Percentiles rank a stretch among this genome's conserved stretches.
Conservation (phyloP, 2,888 invertebrate genomes). For the Machimus atricapillus region DNA sequence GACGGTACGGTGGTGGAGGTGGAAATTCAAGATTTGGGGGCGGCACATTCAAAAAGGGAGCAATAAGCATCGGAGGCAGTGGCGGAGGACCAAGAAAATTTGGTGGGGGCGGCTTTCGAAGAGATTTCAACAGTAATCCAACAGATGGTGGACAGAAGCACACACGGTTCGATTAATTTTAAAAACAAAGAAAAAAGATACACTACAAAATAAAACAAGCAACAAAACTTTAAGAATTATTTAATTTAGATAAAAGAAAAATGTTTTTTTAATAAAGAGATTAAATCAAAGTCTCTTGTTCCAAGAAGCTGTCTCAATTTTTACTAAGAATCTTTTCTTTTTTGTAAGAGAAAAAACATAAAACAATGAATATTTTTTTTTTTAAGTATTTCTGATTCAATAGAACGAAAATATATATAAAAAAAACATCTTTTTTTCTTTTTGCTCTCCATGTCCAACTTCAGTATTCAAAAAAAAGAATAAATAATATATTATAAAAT, state of each 20-base stretch:
- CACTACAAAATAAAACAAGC: not conserved
- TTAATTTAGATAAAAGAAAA: not conserved
- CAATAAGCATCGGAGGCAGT: conserved; percentile 51
- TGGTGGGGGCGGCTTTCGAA: conserved; percentile 44
- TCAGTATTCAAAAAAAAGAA: not conserved
- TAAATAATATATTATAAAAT: not conserved
- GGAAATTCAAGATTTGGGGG: conserved; percentile 60
- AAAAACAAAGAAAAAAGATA: not conserved
- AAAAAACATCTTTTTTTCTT: not conserved
- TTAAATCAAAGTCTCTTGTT: not conserved
- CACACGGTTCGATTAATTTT: not conserved
- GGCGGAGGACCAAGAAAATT: conserved; percentile 33
- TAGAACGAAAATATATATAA: not conserved
- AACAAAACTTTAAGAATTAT: not conserved
- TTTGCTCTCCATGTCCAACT: not conserved
- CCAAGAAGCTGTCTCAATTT: not conserved
- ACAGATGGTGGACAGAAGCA: not conserved
- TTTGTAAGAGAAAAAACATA: not conserved
- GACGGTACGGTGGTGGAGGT: conserved; percentile 57
- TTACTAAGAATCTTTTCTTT: not conserved
- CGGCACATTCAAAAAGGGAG: conserved; percentile 55
- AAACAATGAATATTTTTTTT: not conserved
- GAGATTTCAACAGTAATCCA: conserved; percentile 50
- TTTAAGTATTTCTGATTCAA: not conserved
- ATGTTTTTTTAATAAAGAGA: not conserved